phyloP scores from a whole-genome alignment of 2,797 vertebrate genomes.

The Cottoperca gobio region DNA sequence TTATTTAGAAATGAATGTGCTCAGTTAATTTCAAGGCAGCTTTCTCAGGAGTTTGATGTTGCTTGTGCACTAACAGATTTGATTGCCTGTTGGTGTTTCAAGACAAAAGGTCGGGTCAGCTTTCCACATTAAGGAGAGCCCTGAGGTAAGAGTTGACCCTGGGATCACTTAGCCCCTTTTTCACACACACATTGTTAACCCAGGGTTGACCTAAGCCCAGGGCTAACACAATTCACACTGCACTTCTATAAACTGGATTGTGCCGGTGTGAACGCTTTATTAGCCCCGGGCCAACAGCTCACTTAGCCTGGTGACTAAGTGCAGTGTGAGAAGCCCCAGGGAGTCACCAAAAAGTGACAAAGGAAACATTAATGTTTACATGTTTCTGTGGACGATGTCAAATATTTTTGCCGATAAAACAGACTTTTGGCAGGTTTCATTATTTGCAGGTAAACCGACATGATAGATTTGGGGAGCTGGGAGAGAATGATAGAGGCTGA shows the following conservation, averaged over 20 bases:
- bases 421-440: neutral
- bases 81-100: neutral
- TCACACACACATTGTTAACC: no score
- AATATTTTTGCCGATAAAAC: neutral
- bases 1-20: slow-evolving; percentile 8
- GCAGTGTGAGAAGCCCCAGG: neutral
- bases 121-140: no score
- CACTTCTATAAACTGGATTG: no score
- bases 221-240: no score
- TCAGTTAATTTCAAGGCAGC: slow-evolving; percentile 1
- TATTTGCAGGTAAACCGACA: neutral
- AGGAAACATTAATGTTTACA: neutral
- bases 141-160: no score
- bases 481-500: neutral
- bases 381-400: no score
- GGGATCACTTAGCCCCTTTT: no score
- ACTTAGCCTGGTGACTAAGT: no score
- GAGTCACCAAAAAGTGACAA: neutral
- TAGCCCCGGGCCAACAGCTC: no score
- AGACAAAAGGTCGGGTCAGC: slow-evolving; percentile 3
- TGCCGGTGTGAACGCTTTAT: no score
- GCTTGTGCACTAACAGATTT: neutral
- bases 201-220: no score
- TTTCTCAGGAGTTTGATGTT: neutral
- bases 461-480: neutral